Evolutionary conservation across 2,113 vertebrate species (phyloP).

Genomic region (Gopherus flavomarginatus): DNA sequence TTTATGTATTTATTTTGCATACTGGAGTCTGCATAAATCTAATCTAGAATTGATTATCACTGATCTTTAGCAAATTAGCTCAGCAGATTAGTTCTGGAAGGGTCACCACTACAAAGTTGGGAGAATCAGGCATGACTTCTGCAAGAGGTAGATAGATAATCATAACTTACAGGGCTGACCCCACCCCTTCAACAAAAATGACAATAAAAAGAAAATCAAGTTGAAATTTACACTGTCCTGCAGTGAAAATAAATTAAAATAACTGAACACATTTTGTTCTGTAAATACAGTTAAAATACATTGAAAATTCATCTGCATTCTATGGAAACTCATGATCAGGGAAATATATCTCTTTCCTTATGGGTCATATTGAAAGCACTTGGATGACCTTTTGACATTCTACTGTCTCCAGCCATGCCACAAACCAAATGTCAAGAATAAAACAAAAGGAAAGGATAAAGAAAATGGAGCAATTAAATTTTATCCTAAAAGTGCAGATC

Average conservation of each 20-base stretch:
- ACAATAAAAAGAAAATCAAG: neutral
- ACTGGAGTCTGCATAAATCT: no score
- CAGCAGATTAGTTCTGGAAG: no score
- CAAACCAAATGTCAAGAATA: neutral
- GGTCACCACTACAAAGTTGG: no score
- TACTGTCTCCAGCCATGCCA: neutral
- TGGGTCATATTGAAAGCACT: neutral
- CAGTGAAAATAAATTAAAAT: neutral
- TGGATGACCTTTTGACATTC: neutral
- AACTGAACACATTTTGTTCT: neutral
- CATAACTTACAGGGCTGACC: neutral
- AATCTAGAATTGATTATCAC: no score
- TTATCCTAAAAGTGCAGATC: neutral
- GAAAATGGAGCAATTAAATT: neutral
- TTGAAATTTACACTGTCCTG: neutral
- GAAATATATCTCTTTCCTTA: neutral
- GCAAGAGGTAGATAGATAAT: neutral
- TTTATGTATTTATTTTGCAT: no score
- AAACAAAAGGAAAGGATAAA: neutral
- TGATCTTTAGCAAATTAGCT: no score
- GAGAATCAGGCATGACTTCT: neutral
- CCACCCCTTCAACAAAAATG: neutral
- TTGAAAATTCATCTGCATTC: neutral
- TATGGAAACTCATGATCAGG: neutral
- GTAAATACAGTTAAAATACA: neutral